Base-by-base conservation (phyloP, 2,888 invertebrate species). In the Parapristionchus giblindavisi region DNA sequence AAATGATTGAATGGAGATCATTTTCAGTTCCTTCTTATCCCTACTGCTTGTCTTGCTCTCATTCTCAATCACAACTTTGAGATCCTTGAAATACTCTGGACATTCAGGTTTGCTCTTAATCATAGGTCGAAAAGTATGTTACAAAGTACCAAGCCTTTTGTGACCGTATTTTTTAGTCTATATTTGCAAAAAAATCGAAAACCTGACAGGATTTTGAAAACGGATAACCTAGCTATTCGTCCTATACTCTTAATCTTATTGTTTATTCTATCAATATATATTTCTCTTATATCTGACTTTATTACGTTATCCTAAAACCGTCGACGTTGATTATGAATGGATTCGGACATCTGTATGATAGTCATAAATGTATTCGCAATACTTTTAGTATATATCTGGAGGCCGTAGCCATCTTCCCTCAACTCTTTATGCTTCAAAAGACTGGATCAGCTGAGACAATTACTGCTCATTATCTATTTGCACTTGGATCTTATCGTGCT, bases 371-470 rank as follows among this genome's bases (percentile, higher is more conserved):
- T n/a, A n/a, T n/a, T n/a, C n/a, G n/a, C n/a, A n/a, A n/a, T n/a
- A 81, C 82, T 0, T 85, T 82, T 80, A 81, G 80, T 54, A 99
- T 99, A 91, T 99, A 99, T 89, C 90, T 99, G 91, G 99, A 99
- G 89, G 93, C 98, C 0, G 97, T 99, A 76, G 99, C 99, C 76
- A 99, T 99, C 88, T 90, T 99, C 85, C 99, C 99, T 0, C 99
- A 99, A 90, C 90, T 99, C 83, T 99, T 99, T 90, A 92, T 99
- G 92, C 96, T 99, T 60, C 96, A 95, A 80, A 90, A 90, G 90
- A 98, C 98, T 38, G 90, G 90, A 24, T 98, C 99, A 90, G 99
- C 99, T 21, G 99, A 99, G 90, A 97, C 96, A 88, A 99, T 99
- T 89, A 99, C 91, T 36, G 96, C 96, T 74, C 91, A 91, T 80